Base-by-base conservation (phyloP, 2,888 invertebrate species). In the Lucinisca nassula region DNA sequence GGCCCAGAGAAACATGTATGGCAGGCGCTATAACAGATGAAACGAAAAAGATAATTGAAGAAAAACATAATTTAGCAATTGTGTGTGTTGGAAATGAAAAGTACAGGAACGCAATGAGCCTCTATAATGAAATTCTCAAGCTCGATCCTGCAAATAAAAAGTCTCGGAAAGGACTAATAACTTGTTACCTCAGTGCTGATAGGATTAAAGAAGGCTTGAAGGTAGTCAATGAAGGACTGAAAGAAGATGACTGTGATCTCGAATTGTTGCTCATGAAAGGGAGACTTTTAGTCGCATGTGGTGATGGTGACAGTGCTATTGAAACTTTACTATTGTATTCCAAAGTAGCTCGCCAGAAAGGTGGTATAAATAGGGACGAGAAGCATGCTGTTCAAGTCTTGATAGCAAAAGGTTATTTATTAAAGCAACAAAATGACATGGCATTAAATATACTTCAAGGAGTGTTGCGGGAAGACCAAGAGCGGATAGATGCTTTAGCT, bases 401-500 rank as follows among this genome's bases (percentile, higher is more conserved):
- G 67, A 37, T 92, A n/a, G 90, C 92, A 0, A 91, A 89, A 73
- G 88, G 88, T 27, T 92, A 90, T 61, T 40, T 91, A 40, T n/a
- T 84, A n/a, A 90, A 90, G 79, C 80, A 85, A 27, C 84, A 92
- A 70, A 90, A 72, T 67, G 92, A 92, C 70, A 91, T 90, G 91
- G 92, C 92, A 30, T 84, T 92, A 17, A 85, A 86, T 24, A 61
- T 91, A 21, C 76, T 92, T 55, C 91, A 92, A 84, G 90, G 91
- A n/a, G 89, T 92, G 14, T 72, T 92, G 8, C 79, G 91, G 67
- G 89, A 90, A 73, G 84, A 92, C 75, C 30, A 83, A 45, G 87
- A 90, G 4, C 84, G 84, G 76, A n/a, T 83, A 30, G 91, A 90
- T 72, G 92, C 92, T 3, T 49, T 91, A n/a, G 79, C 79, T 75